phyloP scores from a whole-genome alignment of 2,113 vertebrate species.

The Tauraco erythrolophus region DNA sequence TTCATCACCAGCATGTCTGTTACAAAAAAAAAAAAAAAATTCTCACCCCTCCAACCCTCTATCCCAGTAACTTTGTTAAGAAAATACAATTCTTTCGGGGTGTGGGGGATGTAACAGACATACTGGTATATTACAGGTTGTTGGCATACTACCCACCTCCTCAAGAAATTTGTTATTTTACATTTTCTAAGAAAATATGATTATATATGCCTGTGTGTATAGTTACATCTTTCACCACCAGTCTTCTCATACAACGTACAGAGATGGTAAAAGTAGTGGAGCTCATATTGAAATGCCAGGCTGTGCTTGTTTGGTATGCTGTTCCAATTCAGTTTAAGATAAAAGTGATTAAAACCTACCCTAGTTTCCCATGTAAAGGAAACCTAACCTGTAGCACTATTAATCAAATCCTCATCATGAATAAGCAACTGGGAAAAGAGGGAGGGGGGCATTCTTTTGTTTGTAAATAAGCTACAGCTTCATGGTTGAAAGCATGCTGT shows the following conservation, averaged over 20 bases:
- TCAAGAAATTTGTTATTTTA: not conserved
- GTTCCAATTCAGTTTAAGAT: not conserved
- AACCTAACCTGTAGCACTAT: not conserved
- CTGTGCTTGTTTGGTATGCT: not conserved
- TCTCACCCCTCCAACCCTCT: not conserved
- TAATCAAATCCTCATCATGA: not conserved
- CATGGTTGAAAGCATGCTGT: constrained; percentile 48
- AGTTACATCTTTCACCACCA: not conserved
- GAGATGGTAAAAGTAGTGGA: not conserved
- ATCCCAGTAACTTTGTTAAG: not conserved
- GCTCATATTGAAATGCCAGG: not conserved
- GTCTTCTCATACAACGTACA: not conserved
- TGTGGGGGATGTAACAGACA: not conserved
- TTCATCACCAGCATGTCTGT: not conserved
- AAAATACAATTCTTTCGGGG: not conserved
- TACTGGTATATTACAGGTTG: not conserved
- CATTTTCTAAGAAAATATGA: not conserved
- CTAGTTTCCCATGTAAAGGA: not conserved
- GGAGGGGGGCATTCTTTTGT: constrained; percentile 7
- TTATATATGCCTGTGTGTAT: not conserved
- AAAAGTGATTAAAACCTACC: not conserved
- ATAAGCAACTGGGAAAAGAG: constrained; percentile 40
- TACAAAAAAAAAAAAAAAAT: not conserved
- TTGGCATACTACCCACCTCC: not conserved
- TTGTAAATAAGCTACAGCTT: constrained; percentile 67